These are phyloP conservation scores for Nyctereutes procyonoides DNA, from an alignment of 2,113 vertebrate species.

Conservation along the genomic window DNA sequence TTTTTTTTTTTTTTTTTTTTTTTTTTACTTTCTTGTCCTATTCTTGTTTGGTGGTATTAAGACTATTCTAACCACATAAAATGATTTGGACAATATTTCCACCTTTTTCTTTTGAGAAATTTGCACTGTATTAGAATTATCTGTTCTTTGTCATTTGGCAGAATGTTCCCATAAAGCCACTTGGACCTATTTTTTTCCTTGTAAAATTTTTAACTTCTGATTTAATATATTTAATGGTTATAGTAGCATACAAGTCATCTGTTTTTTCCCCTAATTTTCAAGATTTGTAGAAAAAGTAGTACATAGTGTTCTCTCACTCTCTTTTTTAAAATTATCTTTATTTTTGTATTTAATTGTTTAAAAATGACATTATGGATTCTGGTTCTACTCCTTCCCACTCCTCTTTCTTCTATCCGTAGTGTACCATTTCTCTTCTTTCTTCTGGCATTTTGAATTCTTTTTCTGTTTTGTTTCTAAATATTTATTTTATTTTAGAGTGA, in stretches of 20 bases:
- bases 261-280: not conserved
- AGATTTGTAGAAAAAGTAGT: not conserved
- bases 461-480: not conserved
- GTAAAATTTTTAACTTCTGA: not conserved
- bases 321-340: not conserved
- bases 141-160: not conserved
- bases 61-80: not conserved
- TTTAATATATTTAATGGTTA: not conserved
- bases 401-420: not conserved
- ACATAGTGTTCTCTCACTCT: not conserved
- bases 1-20: not conserved
- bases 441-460: not conserved
- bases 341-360: not conserved
- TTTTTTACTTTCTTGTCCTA: not conserved
- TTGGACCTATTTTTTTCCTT: not conserved
- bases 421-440: not conserved
- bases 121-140: not conserved
- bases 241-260: not conserved
- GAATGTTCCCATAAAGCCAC: not conserved
- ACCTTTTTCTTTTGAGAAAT: not conserved
- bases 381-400: not conserved
- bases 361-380: not conserved
- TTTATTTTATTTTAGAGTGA: not conserved
- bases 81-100: not conserved
- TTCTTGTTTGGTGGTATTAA: not conserved